Evolutionary conservation across 2,888 invertebrate species (phyloP).

Genomic region (Hartigia nigra): DNA sequence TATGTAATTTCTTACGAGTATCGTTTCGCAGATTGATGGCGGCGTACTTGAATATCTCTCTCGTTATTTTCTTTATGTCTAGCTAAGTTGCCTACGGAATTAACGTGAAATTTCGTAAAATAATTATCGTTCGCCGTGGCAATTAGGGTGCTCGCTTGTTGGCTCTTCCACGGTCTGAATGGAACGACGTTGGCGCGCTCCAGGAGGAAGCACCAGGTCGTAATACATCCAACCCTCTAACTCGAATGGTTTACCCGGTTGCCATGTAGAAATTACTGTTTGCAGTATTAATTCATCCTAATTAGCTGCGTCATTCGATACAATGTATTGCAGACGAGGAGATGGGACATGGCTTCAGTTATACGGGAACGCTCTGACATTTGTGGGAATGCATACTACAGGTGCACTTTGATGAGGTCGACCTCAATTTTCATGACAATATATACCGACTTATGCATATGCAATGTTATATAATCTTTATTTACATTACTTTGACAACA

Average conservation of each 20-base stretch:
- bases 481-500: neutral
- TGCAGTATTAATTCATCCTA: constrained; percentile 45
- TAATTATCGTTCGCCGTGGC: constrained; percentile 40
- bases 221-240: neutral
- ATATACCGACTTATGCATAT: neutral
- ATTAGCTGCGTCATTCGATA: constrained; percentile 47
- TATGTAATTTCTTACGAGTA: neutral
- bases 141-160: constrained; percentile 41
- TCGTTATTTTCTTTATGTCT: neutral
- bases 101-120: constrained; percentile 38
- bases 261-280: constrained; percentile 39
- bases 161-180: constrained; percentile 38
- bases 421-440: neutral
- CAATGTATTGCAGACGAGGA: constrained; percentile 20
- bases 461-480: neutral
- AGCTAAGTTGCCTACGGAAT: constrained; percentile 16
- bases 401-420: neutral
- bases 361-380: neutral
- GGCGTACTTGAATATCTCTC: neutral
- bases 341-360: neutral
- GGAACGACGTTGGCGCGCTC: constrained; percentile 16
- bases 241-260: constrained; percentile 6
- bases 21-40: neutral
- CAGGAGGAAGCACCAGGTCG: neutral
- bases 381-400: neutral